Evolutionary conservation across 2,113 vertebrate species (phyloP).

Genomic region (Pseudorhombus dupliciocellatus): DNA sequence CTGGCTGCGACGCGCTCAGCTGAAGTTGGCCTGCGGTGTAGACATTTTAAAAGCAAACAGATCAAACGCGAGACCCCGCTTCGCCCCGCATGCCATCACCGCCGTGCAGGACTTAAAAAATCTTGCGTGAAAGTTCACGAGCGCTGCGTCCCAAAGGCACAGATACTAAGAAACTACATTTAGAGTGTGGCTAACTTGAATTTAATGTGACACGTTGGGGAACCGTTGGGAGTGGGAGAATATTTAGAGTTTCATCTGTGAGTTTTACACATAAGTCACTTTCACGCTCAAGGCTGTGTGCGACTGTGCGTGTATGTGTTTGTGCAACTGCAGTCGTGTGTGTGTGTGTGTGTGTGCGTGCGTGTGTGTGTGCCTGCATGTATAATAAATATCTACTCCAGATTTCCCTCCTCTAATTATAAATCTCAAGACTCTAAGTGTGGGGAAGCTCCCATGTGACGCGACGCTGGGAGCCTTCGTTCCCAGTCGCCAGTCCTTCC

Average conservation of each 20-base stretch:
- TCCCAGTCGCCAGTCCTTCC: slow-evolving; percentile 45
- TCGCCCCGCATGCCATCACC: slow-evolving; percentile 18
- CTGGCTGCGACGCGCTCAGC: slow-evolving; percentile 15
- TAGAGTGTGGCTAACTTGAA: slow-evolving; percentile 60
- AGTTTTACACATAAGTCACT: slow-evolving; percentile 19
- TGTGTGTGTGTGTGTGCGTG: background rate
- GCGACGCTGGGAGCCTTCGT: slow-evolving; percentile 20
- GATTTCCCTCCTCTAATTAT: slow-evolving; percentile 58
- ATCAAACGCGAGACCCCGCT: slow-evolving; percentile 3
- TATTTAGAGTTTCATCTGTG: slow-evolving; percentile 25
- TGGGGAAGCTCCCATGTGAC: slow-evolving; percentile 32
- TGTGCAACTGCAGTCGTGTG: slow-evolving; percentile 30
- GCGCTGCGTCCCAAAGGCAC: slow-evolving; percentile 38
- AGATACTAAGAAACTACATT: slow-evolving; percentile 28
- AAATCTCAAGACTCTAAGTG: slow-evolving; percentile 53
- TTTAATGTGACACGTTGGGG: slow-evolving; percentile 47
- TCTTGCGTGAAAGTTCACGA: slow-evolving; percentile 13
- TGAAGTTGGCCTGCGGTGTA: slow-evolving; percentile 13
- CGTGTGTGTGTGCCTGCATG: slow-evolving; percentile 42
- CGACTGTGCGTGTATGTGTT: background rate
- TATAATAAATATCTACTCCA: slow-evolving; percentile 59
- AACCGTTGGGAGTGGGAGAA: slow-evolving; percentile 25
- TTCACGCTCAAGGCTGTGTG: background rate
- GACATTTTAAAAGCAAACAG: background rate
- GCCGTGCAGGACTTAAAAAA: slow-evolving; percentile 5